Percentiles rank a stretch among this genome's conserved stretches.
Conservation (phyloP, 1,140 invertebrate species). For the Melanaphis sacchari region DNA sequence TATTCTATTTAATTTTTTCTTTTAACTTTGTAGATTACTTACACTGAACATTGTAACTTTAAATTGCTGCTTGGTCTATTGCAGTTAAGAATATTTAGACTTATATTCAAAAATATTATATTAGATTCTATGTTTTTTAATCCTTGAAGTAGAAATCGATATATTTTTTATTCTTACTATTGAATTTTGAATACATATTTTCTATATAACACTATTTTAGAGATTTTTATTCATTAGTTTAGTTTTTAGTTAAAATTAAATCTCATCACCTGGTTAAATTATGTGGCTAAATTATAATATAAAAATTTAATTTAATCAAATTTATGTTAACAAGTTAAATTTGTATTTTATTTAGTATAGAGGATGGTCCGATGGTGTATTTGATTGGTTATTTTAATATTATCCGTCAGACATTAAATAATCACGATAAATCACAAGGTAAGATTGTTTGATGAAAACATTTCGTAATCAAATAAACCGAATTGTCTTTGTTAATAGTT, state of each 20-base stretch:
- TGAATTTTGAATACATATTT: not conserved
- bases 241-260: not conserved
- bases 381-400: not conserved
- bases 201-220: not conserved
- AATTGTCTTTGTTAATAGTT: not conserved
- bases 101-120: not conserved
- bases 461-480: constrained; percentile 37
- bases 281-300: not conserved
- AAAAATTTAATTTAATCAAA: not conserved
- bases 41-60: not conserved
- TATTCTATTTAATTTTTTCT: too few species aligned
- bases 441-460: not conserved
- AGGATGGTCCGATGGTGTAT: not conserved
- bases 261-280: not conserved
- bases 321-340: not conserved
- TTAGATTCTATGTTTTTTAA: not conserved
- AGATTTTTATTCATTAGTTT: not conserved
- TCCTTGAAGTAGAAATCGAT: not conserved
- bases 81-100: not conserved
- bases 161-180: not conserved
- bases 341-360: not conserved
- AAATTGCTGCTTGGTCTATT: not conserved
- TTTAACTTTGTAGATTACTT: not conserved
- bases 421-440: not conserved
- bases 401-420: not conserved